A percentile compares a stretch with the other conserved stretches of the same genome.
phyloP scores from a whole-genome alignment of 2,888 invertebrate genomes.

The Opisthograptis luteolata region DNA sequence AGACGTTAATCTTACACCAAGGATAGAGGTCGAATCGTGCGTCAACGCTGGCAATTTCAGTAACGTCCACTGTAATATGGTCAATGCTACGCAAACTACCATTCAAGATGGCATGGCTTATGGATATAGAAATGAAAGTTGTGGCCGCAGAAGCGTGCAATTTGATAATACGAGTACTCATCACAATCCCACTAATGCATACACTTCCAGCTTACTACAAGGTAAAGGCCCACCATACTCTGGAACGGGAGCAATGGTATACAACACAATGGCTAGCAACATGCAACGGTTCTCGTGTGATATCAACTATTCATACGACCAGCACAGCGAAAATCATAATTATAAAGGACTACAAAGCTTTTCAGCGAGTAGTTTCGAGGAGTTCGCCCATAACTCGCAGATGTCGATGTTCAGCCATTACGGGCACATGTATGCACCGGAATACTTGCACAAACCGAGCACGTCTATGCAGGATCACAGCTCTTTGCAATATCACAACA shows the following conservation, averaged over 20 bases:
- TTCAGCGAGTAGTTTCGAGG: conserved; percentile 79
- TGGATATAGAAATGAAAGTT: conserved; percentile 68
- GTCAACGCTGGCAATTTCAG: conserved; percentile 87
- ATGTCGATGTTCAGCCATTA: conserved; percentile 81
- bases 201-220: conserved; percentile 73
- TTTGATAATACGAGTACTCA: conserved; percentile 74
- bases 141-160: conserved; percentile 75
- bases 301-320: conserved; percentile 74
- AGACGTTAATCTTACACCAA: conserved; percentile 81
- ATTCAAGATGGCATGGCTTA: conserved; percentile 53
- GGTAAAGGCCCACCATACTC: conserved; percentile 73
- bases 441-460: conserved; percentile 71
- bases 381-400: conserved; percentile 82
- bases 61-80: conserved; percentile 87
- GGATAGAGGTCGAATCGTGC: conserved; percentile 86
- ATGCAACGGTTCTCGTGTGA: conserved; percentile 77
- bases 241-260: conserved; percentile 57
- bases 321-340: conserved; percentile 60
- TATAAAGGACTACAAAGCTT: conserved; percentile 76
- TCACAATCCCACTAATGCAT: conserved; percentile 69
- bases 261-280: conserved; percentile 63
- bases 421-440: conserved; percentile 75
- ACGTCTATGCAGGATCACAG: conserved; percentile 61
- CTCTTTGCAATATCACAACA: conserved; percentile 63
- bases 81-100: conserved; percentile 38